Conservation (phyloP, 2,888 invertebrate species). For the Ophioninae sp. region DNA sequence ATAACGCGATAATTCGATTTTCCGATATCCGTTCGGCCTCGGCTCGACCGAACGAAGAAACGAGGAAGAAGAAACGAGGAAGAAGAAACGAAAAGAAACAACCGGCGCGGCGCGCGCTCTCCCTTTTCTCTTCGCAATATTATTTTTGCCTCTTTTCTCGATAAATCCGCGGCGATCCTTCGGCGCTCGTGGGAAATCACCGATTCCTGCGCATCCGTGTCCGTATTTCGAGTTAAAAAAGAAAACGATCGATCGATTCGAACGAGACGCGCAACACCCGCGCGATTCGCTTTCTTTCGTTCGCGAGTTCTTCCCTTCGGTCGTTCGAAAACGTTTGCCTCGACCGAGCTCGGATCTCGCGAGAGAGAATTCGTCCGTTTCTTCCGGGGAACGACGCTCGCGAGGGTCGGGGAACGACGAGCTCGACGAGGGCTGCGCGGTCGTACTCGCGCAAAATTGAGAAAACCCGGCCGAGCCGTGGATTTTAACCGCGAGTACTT, state of each 20-base stretch:
- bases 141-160: no score
- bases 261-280: not conserved
- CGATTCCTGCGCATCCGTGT: not conserved
- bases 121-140: no score
- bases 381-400: not conserved
- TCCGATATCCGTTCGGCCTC: no score
- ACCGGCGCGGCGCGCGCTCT: no score
- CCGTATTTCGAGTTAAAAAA: not conserved
- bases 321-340: not conserved
- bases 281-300: not conserved
- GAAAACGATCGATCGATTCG: not conserved
- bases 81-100: no score
- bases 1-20: no score
- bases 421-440: not conserved
- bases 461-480: slow-evolving; percentile 11
- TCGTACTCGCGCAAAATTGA: slow-evolving; percentile 16
- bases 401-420: not conserved
- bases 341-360: not conserved
- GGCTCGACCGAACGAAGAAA: no score
- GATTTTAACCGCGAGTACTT: slow-evolving; percentile 31
- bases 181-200: not conserved
- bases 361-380: slow-evolving; percentile 10
- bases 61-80: no score
- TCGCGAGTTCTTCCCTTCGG: not conserved
- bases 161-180: no score